Base-by-base conservation (phyloP, 2,888 invertebrate genomes). In the Agriotes lineatus region DNA sequence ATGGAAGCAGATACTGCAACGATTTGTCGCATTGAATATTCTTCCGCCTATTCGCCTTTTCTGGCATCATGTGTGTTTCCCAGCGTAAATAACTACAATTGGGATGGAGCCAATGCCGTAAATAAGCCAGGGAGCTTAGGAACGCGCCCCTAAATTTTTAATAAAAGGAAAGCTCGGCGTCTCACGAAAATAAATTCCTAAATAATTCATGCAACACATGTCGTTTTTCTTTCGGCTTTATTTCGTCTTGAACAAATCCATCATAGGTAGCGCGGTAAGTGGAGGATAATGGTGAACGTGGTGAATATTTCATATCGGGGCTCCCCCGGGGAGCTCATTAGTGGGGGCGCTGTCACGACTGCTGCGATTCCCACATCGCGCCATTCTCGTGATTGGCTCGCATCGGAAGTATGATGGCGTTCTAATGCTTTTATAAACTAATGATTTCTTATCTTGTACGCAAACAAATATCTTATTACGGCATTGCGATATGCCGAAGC, bases 231-330 rank as follows among this genome's bases (percentile, higher is more conserved):
- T 72, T 71, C 20, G 68, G 70, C 67, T 71, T 67, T 62, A 69
- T 71, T 70, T 72, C 61, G 70, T 72, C 67, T 74, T 71, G 68
- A 69, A 66, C 73, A 74, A 76, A 76, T 76, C 73, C 70, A 74
- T 74, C 76, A 74, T 70, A 68, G 65, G 65, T 72, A 69, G 69
- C 71, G 56, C 70, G 50, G 70, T 77, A 79, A 78, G 77, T 77
- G 76, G 75, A 77, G 76, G 76, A 79, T 80, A 80, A 80, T 79
- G 79, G 78, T 77, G 72, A 77, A 75, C 75, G 74, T 74, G 78
- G 79, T 79, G 77, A 79, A 79, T 79, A 80, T 79, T 80, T 79
- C 76, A 79, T 79, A 76, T 69, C 70, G 72, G 67, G 67, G 67
- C 73, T 73, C 71, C 76, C 77, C 75, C 66, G 75, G 76, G 76